A percentile compares a stretch with the other conserved stretches of the same genome.
These are phyloP conservation scores for Cryptoprocta ferox DNA, from an alignment of 2,797 vertebrate species.

Conservation along the genomic window DNA sequence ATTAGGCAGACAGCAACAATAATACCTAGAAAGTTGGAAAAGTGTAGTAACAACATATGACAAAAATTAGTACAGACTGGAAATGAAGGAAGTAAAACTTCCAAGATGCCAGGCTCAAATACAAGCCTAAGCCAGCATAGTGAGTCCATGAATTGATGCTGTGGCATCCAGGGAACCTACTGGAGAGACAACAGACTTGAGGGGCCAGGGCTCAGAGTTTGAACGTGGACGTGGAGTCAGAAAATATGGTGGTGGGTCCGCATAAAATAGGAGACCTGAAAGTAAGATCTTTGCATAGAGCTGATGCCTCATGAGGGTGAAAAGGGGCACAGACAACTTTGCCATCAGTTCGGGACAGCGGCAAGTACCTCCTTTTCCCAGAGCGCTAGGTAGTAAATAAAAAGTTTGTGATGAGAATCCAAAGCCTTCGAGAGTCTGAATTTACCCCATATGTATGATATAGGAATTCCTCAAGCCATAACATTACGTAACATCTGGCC, in stretches of 20 bases:
- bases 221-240: not conserved
- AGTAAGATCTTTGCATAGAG: slow-evolving; percentile 20
- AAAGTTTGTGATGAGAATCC: slow-evolving; percentile 28
- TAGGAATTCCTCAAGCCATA: slow-evolving; percentile 25
- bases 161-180: not conserved
- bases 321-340: not conserved
- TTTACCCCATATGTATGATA: slow-evolving; percentile 44
- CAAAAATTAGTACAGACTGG: slow-evolving; percentile 54
- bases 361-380: slow-evolving; percentile 16
- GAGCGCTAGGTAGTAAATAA: slow-evolving; percentile 8
- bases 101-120: slow-evolving; percentile 52
- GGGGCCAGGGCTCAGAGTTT: not conserved
- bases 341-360: not conserved
- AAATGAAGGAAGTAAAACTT: slow-evolving; percentile 59
- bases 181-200: slow-evolving; percentile 18
- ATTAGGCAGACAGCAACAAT: slow-evolving; percentile 48
- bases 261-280: slow-evolving; percentile 28
- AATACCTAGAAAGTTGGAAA: slow-evolving; percentile 39
- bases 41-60: slow-evolving; percentile 47
- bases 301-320: not conserved
- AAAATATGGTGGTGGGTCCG: not conserved
- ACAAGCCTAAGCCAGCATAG: slow-evolving; percentile 42
- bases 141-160: not conserved
- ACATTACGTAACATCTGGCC: slow-evolving; percentile 34
- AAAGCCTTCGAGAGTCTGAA: slow-evolving; percentile 44